A percentile compares a stretch with the other conserved stretches of the same genome.
Evolutionary conservation across 2,797 vertebrate genomes (phyloP).

Genomic region (Alosa sapidissima): DNA sequence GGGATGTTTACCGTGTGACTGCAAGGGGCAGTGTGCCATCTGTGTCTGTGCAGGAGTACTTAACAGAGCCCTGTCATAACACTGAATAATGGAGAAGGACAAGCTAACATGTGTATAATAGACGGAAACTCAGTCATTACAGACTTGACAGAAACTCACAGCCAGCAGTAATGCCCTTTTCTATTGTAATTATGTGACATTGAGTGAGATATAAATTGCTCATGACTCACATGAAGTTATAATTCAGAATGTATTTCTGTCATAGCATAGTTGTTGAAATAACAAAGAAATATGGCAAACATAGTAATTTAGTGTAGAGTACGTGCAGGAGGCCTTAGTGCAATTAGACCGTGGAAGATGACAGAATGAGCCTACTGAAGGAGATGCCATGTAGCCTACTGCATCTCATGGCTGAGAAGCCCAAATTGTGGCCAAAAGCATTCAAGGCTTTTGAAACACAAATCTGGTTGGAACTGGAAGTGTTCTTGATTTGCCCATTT

Average conservation of each 20-base stretch:
- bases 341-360: neutral
- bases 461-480: slow-evolving; percentile 12
- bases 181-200: neutral
- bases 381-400: neutral
- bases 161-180: neutral
- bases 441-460: neutral
- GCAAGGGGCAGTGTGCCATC: neutral
- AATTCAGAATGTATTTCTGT: neutral
- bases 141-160: neutral
- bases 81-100: neutral
- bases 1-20: neutral
- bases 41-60: neutral
- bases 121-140: neutral
- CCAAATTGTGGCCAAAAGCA: neutral
- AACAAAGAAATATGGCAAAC: neutral
- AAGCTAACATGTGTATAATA: neutral
- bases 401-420: neutral
- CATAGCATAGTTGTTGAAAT: neutral
- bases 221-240: neutral
- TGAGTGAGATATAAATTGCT: neutral
- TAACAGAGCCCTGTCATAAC: neutral
- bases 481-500: slow-evolving; percentile 9
- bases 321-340: neutral
- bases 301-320: neutral
- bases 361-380: neutral